phyloP scores from a whole-genome alignment of 1,140 invertebrate species.

The Bombus impatiens region DNA sequence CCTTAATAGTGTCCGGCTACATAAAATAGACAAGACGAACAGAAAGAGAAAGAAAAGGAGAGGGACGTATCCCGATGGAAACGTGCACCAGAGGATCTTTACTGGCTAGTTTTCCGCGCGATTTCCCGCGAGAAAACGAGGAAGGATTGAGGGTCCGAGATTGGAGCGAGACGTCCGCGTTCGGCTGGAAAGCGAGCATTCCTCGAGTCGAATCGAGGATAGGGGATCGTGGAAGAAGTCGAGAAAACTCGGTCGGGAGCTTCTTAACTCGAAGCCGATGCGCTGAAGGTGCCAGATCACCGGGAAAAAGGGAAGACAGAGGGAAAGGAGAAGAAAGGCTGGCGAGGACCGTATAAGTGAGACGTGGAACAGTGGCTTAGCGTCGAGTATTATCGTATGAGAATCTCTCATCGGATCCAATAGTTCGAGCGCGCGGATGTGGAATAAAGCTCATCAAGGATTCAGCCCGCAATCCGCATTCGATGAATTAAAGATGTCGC shows the following conservation, averaged over 20 bases:
- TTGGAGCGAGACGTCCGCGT: conserved; percentile 69
- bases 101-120: conserved; percentile 78
- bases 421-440: conserved; percentile 80
- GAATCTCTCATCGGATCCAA: conserved; percentile 81
- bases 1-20: conserved; percentile 45
- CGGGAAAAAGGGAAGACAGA: conserved; percentile 19
- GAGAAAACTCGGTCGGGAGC: conserved; percentile 63
- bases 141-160: conserved; percentile 75
- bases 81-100: conserved; percentile 69
- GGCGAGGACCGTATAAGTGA: conserved; percentile 50
- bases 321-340: conserved; percentile 45
- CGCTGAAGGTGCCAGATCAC: conserved; percentile 39
- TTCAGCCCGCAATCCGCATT: conserved; percentile 82
- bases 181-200: conserved; percentile 51
- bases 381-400: conserved; percentile 75
- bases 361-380: conserved; percentile 67
- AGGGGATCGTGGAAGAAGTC: conserved; percentile 54
- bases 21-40: conserved; percentile 49
- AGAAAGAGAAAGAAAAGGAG: neutral
- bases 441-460: conserved; percentile 82
- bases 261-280: conserved; percentile 60
- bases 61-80: conserved; percentile 24
- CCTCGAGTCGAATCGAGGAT: conserved; percentile 2
- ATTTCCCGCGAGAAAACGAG: conserved; percentile 76
- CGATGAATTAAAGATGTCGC: conserved; percentile 83